phyloP scores from a whole-genome alignment of 2,888 invertebrate species.

The Trichopoda pennipes region DNA sequence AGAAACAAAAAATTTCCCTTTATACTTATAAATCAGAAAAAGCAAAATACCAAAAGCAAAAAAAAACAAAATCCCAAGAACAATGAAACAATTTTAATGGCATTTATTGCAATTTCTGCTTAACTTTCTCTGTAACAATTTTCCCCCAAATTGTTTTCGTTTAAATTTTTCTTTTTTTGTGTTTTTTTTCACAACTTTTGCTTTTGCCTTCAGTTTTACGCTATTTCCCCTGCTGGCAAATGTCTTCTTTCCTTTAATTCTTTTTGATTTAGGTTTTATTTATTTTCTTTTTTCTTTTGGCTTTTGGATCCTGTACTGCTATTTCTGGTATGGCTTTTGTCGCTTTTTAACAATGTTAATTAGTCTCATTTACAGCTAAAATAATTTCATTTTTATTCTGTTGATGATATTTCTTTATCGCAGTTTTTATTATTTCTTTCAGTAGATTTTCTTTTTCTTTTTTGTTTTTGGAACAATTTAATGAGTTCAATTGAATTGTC shows the following conservation, averaged over 20 bases:
- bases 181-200: neutral
- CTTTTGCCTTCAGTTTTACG: constrained; percentile 38
- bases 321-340: constrained; percentile 21
- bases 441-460: constrained; percentile 2
- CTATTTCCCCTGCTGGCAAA: constrained; percentile 19
- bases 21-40: neutral
- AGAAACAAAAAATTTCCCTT: constrained; percentile 10
- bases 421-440: constrained; percentile 10
- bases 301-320: neutral
- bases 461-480: constrained; percentile 6
- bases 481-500: constrained; percentile 48
- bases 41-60: constrained; percentile 16
- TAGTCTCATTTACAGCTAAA: constrained; percentile 67
- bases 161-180: neutral
- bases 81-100: constrained; percentile 64
- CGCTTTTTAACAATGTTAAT: constrained; percentile 65
- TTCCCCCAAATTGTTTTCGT: constrained; percentile 5
- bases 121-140: constrained; percentile 38
- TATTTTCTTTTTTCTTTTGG: constrained; percentile 4
- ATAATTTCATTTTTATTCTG: constrained; percentile 45
- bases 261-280: constrained; percentile 30
- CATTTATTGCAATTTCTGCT: constrained; percentile 53
- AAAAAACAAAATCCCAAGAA: constrained; percentile 30
- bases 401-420: constrained; percentile 29
- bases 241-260: neutral